Base-by-base conservation (phyloP, 2,888 invertebrate genomes). In the Biston betularia region DNA sequence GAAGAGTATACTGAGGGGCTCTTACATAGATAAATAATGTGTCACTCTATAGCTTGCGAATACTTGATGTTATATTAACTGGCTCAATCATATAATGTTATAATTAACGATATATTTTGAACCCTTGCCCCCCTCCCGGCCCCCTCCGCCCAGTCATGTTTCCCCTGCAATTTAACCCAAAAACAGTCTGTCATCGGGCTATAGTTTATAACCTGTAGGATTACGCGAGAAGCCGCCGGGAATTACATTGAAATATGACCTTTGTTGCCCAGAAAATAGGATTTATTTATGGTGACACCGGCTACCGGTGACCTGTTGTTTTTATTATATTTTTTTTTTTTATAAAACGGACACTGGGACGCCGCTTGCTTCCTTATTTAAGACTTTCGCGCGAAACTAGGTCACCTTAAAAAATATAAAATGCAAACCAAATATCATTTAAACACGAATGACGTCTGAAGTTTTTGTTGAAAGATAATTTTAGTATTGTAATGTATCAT, bases 201-300 rank as follows among this genome's bases (percentile, higher is more conserved):
- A 70, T 66, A 73, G 70, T 74, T 72, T 68, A 70, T 67, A 69
- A 72, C 70, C 59, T 61, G 67, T 66, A 66, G 68, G 68, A 68
- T 56, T 64, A 65, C 56, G 49, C 63, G 35, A 67, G 38, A 60
- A 35, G 60, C 70, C 69, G 58, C 35, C 14, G 72, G 69, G 77
- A 76, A 80, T 79, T 75, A 79, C 77, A 61, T 55, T 83, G 82
- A 83, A 85, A 82, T 84, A 85, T 85, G 75, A 79, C 79, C 82
- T 75, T 65, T 84, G 81, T 82, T 80, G 81, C 81, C 73, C 77
- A 73, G 73, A 73, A 76, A 81, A 83, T 83, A 85, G 79, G 72
- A 75, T 80, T 82, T 84, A 84, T 88, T 88, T 85, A 87, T 74
- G 70, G 57, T 65, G 74, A 76, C 76, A 76, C 63, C 68, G 54